Percentiles rank a stretch among this genome's conserved stretches.
Evolutionary conservation across 2,888 invertebrate genomes (phyloP).

Genomic region (Diplolepis rosae): DNA sequence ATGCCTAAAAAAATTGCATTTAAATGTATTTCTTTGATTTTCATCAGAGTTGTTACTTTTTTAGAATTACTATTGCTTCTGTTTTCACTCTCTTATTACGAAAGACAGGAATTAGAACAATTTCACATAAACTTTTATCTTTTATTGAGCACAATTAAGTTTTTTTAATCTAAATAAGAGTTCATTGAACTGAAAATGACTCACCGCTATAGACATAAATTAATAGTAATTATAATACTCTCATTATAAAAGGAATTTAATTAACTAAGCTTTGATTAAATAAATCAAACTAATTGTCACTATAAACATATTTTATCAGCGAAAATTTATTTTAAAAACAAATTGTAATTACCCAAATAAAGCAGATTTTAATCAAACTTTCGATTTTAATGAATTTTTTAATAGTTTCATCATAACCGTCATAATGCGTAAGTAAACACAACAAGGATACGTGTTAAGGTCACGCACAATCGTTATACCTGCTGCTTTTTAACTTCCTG

Average conservation of each 20-base stretch:
- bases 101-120: not conserved
- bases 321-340: too few species aligned
- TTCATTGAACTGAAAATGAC: constrained; percentile 14
- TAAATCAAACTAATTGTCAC: too few species aligned
- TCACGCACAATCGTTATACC: constrained; percentile 29
- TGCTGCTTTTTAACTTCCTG: constrained; percentile 43
- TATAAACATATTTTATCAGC: too few species aligned
- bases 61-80: not conserved
- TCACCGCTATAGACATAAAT: not conserved
- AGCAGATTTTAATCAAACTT: not conserved
- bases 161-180: constrained; percentile 4
- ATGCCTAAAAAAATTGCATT: constrained; percentile 9
- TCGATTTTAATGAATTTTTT: constrained; percentile 17
- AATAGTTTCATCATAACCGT: constrained; percentile 18
- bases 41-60: not conserved
- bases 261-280: too few species aligned
- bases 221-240: not conserved
- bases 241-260: too few species aligned
- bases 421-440: constrained; percentile 17
- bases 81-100: not conserved
- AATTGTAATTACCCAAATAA: too few species aligned
- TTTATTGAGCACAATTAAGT: not conserved
- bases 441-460: constrained; percentile 29
- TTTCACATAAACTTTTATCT: not conserved
- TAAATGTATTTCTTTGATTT: not conserved